Evolutionary conservation across 2,797 vertebrate species (phyloP).

Genomic region (Galagoides demidoff): DNA sequence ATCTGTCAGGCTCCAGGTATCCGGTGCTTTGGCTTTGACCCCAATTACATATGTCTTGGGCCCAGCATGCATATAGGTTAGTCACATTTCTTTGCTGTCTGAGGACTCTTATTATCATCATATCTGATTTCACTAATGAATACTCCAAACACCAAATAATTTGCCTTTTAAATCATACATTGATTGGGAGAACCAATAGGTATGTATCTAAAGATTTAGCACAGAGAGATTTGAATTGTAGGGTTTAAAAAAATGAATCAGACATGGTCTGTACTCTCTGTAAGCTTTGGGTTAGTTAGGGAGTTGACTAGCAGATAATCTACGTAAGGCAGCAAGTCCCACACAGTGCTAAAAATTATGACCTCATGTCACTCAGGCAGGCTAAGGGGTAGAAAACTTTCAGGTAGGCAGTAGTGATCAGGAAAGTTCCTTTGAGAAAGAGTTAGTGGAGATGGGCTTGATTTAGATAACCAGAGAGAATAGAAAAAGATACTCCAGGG

Average conservation of each 20-base stretch:
- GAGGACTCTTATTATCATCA: not conserved
- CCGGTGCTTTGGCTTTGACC: not conserved
- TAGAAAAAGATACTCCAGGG: not conserved
- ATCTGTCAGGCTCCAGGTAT: not conserved
- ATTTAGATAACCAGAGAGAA: not conserved
- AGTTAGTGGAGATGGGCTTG: not conserved
- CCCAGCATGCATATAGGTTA: not conserved
- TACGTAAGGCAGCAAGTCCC: not conserved
- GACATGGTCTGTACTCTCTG: not conserved
- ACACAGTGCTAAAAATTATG: not conserved
- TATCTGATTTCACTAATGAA: not conserved
- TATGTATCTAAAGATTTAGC: constrained; percentile 4
- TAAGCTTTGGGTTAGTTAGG: not conserved
- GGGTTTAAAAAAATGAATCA: not conserved
- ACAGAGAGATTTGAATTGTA: not conserved
- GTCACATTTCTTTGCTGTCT: not conserved
- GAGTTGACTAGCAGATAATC: not conserved
- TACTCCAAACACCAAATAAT: not conserved
- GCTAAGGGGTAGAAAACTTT: not conserved
- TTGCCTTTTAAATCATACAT: not conserved
- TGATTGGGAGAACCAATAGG: not conserved
- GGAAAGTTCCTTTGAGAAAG: not conserved
- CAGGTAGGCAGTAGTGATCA: not conserved
- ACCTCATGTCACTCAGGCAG: not conserved
- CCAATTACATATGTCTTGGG: not conserved